Conservation (phyloP, 2,888 invertebrate species). For the Myathropa florea region DNA sequence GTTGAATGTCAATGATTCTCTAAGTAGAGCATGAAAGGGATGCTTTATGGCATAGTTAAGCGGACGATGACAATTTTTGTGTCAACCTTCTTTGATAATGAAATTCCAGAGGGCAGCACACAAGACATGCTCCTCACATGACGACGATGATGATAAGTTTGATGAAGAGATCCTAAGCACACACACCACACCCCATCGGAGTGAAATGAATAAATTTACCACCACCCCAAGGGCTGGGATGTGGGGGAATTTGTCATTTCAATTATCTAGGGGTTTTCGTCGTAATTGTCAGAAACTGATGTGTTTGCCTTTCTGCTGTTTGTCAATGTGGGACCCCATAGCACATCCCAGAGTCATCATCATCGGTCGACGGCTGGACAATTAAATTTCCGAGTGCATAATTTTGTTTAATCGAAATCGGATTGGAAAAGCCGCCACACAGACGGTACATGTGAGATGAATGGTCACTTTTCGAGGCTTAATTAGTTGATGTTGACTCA, state of each 20-base stretch:
- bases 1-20: conserved; percentile 53
- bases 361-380: conserved; percentile 5
- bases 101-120: conserved; percentile 3
- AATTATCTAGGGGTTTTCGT: conserved; percentile 50
- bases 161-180: conserved; percentile 45
- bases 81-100: conserved; percentile 4
- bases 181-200: not conserved
- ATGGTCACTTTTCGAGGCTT: conserved; percentile 24
- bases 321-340: conserved; percentile 1
- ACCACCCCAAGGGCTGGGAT: not conserved
- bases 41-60: conserved; percentile 44
- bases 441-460: not conserved
- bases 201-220: conserved; percentile 59
- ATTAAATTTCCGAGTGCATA: conserved; percentile 68
- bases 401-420: conserved; percentile 65
- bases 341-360: not conserved
- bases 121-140: not conserved
- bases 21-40: conserved; percentile 51
- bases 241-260: conserved; percentile 17
- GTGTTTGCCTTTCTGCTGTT: conserved; percentile 55
- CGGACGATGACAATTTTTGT: conserved; percentile 9
- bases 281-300: conserved; percentile 64
- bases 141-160: conserved; percentile 43
- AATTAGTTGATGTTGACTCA: conserved; percentile 46
- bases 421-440: conserved; percentile 27